These are phyloP conservation scores for Malthinus seriepunctatus DNA, from an alignment of 2,888 invertebrate species.

Conservation along the genomic window DNA sequence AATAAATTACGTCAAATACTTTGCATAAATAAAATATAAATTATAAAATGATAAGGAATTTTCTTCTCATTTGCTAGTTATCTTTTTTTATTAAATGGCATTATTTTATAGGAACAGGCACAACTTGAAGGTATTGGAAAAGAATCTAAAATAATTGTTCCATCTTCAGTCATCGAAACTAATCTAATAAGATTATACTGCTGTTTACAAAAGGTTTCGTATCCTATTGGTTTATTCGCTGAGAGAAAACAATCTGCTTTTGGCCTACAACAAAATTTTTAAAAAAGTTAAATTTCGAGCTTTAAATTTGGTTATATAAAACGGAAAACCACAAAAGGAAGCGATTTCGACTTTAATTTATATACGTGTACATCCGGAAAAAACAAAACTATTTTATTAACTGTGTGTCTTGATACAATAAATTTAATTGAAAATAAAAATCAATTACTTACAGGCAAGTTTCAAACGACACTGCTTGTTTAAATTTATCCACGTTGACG, in stretches of 20 bases:
- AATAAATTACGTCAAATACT: too few species aligned
- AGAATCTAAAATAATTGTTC: constrained; percentile 27
- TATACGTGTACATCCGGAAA: background rate
- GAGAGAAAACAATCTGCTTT: constrained; percentile 20
- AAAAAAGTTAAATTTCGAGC: background rate
- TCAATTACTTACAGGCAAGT: constrained; percentile 20
- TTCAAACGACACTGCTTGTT: constrained; percentile 22
- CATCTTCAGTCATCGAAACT: constrained; percentile 30
- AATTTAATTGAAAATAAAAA: background rate
- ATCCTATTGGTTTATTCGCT: constrained; percentile 27
- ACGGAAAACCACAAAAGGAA: background rate
- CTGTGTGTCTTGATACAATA: too few species aligned
- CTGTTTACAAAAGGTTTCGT: constrained; percentile 33
- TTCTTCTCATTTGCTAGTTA: too few species aligned
- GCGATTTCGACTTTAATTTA: background rate
- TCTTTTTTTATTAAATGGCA: too few species aligned
- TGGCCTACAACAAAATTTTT: constrained; percentile 6
- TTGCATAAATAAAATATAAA: too few species aligned
- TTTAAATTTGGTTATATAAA: background rate
- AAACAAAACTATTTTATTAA: too few species aligned
- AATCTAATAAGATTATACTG: constrained; percentile 30
- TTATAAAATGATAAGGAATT: too few species aligned
- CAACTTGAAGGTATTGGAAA: constrained; percentile 35
- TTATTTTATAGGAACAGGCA: constrained; percentile 29
- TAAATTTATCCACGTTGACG: constrained; percentile 22